Evolutionary conservation across 1,140 invertebrate genomes (phyloP), one percentile per base, ranked within the genome.

Genomic region (Tetraneura akinire): DNA sequence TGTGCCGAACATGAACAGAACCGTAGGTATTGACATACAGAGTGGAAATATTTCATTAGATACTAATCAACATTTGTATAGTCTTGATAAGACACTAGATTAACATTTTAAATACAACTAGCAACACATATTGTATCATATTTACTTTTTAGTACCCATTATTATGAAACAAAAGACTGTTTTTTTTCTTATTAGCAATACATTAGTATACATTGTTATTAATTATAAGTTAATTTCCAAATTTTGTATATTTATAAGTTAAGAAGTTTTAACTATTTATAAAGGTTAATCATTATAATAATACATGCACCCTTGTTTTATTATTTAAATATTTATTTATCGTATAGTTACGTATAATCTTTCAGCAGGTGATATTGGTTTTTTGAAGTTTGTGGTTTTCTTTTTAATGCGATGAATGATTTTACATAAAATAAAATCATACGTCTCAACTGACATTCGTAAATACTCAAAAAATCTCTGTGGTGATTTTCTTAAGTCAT

Each of bases 101-200:
- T 26, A 57, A 57, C 55, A 57, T 57, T 57, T 57, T 57, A 57
- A 57, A 57, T 57, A 57, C 11, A 57, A 57, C 21, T 26, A n/a
- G n/a, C 21, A 57, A 57, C 55, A 57, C 55, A 57, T 57, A 57
- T 57, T 57, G 23, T 57, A 57, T 57, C 23, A 57, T 26, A 57
- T 26, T 57, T 57, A 57, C n/a, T 57, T n/a, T n/a, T n/a, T n/a
- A n/a, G n/a, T n/a, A 11, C n/a, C n/a, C n/a, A n/a, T n/a, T 21
- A 55, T 55, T 55, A 57, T 57, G 55, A 26, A 57, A 26, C 23
- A 57, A 55, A 55, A 57, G 55, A 57, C 55, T 57, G 55, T 57
- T 57, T 57, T 57, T 55, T 57, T 57, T 57, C n/a, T 57, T 57
- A 57, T 57, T 57, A 57, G 10, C 55, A 57, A 57, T 57, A 57